Evolutionary conservation across 2,888 invertebrate genomes (phyloP), one percentile per base, ranked within the genome.

Genomic region (Ligdia adustata): DNA sequence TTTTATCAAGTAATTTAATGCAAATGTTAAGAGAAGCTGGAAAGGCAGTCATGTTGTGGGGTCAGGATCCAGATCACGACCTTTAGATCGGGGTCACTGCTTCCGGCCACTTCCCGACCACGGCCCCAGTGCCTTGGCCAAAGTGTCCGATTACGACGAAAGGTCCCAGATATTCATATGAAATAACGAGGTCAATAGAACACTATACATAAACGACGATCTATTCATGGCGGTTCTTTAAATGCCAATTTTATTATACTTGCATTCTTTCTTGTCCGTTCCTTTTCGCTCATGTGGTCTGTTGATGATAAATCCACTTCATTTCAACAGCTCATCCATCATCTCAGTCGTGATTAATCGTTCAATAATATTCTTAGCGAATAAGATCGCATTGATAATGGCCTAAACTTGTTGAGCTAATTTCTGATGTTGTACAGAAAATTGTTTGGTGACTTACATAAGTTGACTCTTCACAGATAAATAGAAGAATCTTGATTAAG

Each of bases 21-120:
- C 48, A 44, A 48, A 52, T 41, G 37, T 29, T 27, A 31, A 41
- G 32, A 41, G 20, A 41, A 34, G 33, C 28, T 48, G 31, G 32
- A 41, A 16, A 41, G 37, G 33, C 28, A 51, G 31, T n/a, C n/a
- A n/a, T n/a, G n/a, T n/a, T n/a, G n/a, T 27, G n/a, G 1, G 6
- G 24, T 13, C 40, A 35, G 48, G 57, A 55, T 57, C 57, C 57
- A 55, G 55, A 62, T 62, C 63, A 60, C 54, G 77, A 81, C 79
- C 82, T 81, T 81, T 80, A 47, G 56, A 78, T 67, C 56, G 61
- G 63, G 72, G 72, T 58, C 74, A 51, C 35, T 43, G 64, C 58
- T 71, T 74, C 72, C 72, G 69, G 60, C 43, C 60, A 55, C 53
- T 55, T 51, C 57, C 53, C 51, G 20, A 34, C 41, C 46, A 46